These are phyloP conservation scores for Drosophila sucinea DNA, from an alignment of 1,140 invertebrate species.

Conservation along the genomic window DNA sequence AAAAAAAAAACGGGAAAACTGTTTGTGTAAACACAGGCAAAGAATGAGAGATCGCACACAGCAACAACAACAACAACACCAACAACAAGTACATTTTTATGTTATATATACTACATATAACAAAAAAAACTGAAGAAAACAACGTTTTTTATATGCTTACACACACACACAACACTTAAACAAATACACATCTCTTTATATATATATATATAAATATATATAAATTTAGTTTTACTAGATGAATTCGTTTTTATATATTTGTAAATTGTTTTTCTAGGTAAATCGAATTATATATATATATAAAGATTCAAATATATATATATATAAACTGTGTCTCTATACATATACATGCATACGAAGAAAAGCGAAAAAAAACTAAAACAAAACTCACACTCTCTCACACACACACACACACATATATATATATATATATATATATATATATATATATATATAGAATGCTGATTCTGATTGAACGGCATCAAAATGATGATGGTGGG, in stretches of 20 bases:
- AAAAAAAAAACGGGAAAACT: slow-evolving; percentile 55
- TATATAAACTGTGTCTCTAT: slow-evolving; percentile 43
- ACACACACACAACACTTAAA: slow-evolving; percentile 28
- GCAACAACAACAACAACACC: slow-evolving; percentile 28
- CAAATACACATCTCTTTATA: slow-evolving; percentile 5
- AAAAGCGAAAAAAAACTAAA: slow-evolving; percentile 27
- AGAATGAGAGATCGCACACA: slow-evolving; percentile 48
- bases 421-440: slow-evolving; percentile 32
- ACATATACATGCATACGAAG: slow-evolving; percentile 38
- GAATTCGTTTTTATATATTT: slow-evolving; percentile 82
- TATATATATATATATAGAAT: slow-evolving; percentile 62
- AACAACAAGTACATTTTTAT: slow-evolving; percentile 18
- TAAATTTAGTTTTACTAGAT: slow-evolving; percentile 74
- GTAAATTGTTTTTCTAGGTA: slow-evolving; percentile 81
- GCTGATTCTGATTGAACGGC: slow-evolving; percentile 59
- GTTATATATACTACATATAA: slow-evolving; percentile 22
- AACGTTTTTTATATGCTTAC: slow-evolving; percentile 69
- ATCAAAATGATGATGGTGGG: slow-evolving; percentile 52
- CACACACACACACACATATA: slow-evolving; percentile 15
- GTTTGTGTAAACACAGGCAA: slow-evolving; percentile 60
- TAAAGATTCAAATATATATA: slow-evolving; percentile 36
- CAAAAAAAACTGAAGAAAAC: slow-evolving; percentile 29
- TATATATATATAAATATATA: slow-evolving; percentile 43
- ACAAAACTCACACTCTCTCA: slow-evolving; percentile 19
- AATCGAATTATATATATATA: slow-evolving; percentile 72